Percentiles rank a stretch among this genome's conserved stretches.
These are phyloP conservation scores for Aurelia sp. DNA, from an alignment of 30 jellyfish, hydroid and myxozoan species.

Conservation along the genomic window DNA sequence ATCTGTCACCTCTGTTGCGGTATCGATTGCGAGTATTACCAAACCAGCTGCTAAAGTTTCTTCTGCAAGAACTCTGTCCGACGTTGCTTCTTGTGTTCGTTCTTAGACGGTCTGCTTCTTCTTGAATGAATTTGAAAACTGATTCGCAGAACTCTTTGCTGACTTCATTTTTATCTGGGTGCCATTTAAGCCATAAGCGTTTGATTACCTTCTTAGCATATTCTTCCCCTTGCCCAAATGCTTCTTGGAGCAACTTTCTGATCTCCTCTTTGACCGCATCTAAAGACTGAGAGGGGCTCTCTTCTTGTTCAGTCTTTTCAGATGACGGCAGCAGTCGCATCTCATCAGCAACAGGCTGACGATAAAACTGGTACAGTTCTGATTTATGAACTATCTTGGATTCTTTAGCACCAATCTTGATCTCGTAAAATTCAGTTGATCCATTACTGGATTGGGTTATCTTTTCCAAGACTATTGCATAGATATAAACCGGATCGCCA, in stretches of 20 bases:
- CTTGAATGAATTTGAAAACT: conserved; percentile 61
- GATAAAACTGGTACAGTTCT: conserved; percentile 33
- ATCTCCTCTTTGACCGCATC: conserved; percentile 56
- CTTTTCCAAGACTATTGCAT: conserved; percentile 41
- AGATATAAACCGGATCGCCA: conserved; percentile 60
- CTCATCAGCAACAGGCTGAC: conserved; percentile 18
- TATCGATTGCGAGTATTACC: background rate
- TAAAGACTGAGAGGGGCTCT: background rate
- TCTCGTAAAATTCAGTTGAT: too few relatives aligned
- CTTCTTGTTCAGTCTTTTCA: conserved; percentile 30
- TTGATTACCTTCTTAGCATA: conserved; percentile 45
- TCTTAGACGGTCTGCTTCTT: conserved; percentile 21
- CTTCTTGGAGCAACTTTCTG: conserved; percentile 21
- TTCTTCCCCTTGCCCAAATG: conserved; percentile 12
- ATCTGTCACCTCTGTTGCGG: conserved; percentile 17
- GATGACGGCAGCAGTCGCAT: background rate
- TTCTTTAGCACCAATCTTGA: conserved; percentile 3
- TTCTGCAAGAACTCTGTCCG: background rate
- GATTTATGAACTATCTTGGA: conserved; percentile 24
- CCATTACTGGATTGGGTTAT: background rate
- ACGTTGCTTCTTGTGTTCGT: too few relatives aligned
- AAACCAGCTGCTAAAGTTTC: background rate
- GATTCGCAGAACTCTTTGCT: conserved; percentile 64
- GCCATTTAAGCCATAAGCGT: conserved; percentile 81
- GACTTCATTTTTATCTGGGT: conserved; percentile 79